These are phyloP conservation scores for Ladona fulva DNA, from an alignment of 1,140 invertebrate genomes.

Conservation along the genomic window DNA sequence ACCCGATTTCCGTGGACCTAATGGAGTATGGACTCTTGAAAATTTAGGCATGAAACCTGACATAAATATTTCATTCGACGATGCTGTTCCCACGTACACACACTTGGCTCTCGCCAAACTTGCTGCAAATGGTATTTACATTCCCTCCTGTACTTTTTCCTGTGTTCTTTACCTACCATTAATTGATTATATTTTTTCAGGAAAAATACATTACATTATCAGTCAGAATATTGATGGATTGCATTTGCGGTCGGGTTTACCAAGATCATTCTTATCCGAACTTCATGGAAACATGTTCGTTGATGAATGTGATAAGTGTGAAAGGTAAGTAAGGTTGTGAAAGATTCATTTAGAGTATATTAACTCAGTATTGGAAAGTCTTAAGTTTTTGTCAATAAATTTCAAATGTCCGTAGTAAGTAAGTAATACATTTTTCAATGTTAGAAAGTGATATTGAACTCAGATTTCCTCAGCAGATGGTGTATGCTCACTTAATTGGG, in stretches of 20 bases:
- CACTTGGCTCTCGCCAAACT: slow-evolving; percentile 87
- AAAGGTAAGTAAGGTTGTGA: slow-evolving; percentile 50
- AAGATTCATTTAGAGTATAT: background rate
- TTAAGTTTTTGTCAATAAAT: slow-evolving; percentile 14
- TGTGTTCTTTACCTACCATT: background rate
- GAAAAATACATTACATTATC: slow-evolving; percentile 76
- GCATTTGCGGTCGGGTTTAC: slow-evolving; percentile 82
- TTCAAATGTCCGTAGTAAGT: no score
- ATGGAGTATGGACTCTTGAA: slow-evolving; percentile 97
- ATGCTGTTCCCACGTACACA: slow-evolving; percentile 83
- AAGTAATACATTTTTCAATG: no score
- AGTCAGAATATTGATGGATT: slow-evolving; percentile 98
- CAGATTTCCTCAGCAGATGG: no score
- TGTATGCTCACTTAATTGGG: no score
- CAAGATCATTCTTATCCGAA: slow-evolving; percentile 73
- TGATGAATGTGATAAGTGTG: slow-evolving; percentile 86
- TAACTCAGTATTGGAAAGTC: background rate
- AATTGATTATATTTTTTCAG: slow-evolving; percentile 31
- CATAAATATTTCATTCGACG: slow-evolving; percentile 80
- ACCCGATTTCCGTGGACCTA: slow-evolving; percentile 92
- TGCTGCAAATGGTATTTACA: slow-evolving; percentile 46
- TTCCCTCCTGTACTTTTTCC: background rate
- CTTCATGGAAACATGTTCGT: slow-evolving; percentile 98
- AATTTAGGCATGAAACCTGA: slow-evolving; percentile 80
- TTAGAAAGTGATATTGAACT: no score